phyloP scores from a whole-genome alignment of 2,888 invertebrate species.

The Scaptomyza cyrtandrae region DNA sequence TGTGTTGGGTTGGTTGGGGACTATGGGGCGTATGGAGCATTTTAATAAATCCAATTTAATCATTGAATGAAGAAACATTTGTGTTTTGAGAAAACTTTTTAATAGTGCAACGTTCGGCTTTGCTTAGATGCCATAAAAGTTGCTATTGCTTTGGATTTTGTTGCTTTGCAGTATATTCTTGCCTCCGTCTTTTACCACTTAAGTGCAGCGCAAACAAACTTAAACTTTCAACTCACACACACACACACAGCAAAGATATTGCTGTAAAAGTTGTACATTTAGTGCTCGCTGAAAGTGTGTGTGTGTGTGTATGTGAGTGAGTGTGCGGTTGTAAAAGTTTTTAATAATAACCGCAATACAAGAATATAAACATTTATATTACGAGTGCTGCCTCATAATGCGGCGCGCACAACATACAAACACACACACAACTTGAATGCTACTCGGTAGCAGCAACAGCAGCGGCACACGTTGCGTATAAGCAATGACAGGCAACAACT shows the following conservation, averaged over 20 bases:
- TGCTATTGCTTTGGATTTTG: slow-evolving; percentile 26
- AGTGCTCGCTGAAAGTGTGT: slow-evolving; percentile 32
- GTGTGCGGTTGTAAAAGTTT: slow-evolving; percentile 72
- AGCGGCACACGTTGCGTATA: slow-evolving; percentile 61
- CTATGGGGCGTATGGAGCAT: slow-evolving; percentile 1
- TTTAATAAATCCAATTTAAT: slow-evolving; percentile 70
- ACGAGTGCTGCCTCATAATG: slow-evolving; percentile 74
- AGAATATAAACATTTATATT: slow-evolving; percentile 81
- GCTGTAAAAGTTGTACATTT: slow-evolving; percentile 69
- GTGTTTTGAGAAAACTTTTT: slow-evolving; percentile 61
- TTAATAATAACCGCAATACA: slow-evolving; percentile 81
- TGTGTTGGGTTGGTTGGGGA: neutral
- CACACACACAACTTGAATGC: neutral
- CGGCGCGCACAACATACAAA: slow-evolving; percentile 37
- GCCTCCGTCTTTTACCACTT: slow-evolving; percentile 39
- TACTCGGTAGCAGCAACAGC: slow-evolving; percentile 3
- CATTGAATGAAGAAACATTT: slow-evolving; percentile 58
- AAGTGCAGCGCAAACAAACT: slow-evolving; percentile 76
- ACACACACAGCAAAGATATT: slow-evolving; percentile 60
- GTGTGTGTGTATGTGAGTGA: slow-evolving; percentile 19
- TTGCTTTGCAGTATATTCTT: slow-evolving; percentile 23
- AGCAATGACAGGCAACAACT: slow-evolving; percentile 50
- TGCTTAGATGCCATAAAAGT: slow-evolving; percentile 67
- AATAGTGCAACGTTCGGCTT: slow-evolving; percentile 70
- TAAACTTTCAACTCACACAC: slow-evolving; percentile 41